Base-by-base conservation (phyloP, 2,888 invertebrate genomes). In the Ischnus inquisitorius region DNA sequence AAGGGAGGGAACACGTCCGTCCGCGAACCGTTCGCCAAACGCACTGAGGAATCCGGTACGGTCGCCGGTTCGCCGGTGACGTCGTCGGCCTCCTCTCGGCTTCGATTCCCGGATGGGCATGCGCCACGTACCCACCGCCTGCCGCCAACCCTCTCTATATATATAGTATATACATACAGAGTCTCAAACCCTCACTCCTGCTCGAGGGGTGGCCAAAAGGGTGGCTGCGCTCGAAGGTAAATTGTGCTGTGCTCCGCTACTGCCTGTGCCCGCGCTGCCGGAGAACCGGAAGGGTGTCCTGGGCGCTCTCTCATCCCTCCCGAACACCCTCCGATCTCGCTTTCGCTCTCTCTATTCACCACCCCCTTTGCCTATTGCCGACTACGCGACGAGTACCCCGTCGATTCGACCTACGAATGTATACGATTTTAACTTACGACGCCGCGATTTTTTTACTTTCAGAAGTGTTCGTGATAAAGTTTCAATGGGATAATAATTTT, bases 21-120 rank as follows among this genome's bases (percentile, higher is more conserved):
- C 90, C 93, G 90, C 93, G 91, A 92, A 92, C 91, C 91, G 92
- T 93, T 93, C 93, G 91, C 92, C 92, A 92, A 93, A 92, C 92
- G 92, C 92, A 93, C 93, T 93, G 92, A 93, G 91, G 88, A 89
- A 88, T 89, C 90, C 89, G 89, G 90, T 88, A 88, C 89, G 83
- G 79, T 75, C 77, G 83, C 82, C 86, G 88, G 92, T 92, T 92
- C 91, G 90, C 91, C 92, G 92, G 90, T 93, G 91, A 92, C 92
- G 92, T 92, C 89, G 86, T 74, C 72, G 72, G 69, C 88, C 80
- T 62, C 81, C 69, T 67, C 71, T 75, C 81, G 72, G 83, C 82
- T 81, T 85, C 82, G 83, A 83, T 90, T 89, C 88, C 90, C 89
- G 91, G 91, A 91, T 91, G 93, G 89, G 93, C 93, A 92, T 93